Percentiles rank a stretch among this genome's conserved stretches.
phyloP scores from a whole-genome alignment of 1,140 invertebrate species.

The Phymorhynchus buccinoides region DNA sequence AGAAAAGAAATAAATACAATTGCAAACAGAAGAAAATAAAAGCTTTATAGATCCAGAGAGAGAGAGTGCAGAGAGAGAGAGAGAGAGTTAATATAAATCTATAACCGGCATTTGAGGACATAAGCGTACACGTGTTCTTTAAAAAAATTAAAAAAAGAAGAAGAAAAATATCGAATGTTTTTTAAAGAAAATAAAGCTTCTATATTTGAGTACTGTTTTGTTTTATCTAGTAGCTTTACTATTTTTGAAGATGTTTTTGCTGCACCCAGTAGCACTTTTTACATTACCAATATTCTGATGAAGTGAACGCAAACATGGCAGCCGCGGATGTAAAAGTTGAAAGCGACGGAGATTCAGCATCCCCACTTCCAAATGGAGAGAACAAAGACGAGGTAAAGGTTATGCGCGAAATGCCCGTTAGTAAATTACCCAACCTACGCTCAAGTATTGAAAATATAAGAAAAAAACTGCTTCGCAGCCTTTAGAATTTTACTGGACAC shows the following conservation, averaged over 20 bases:
- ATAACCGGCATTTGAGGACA: no score
- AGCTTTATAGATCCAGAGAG: no score
- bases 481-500: background rate
- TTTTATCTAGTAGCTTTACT: no score
- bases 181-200: background rate
- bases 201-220: no score
- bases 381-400: conserved; percentile 1
- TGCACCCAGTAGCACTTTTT: background rate
- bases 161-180: background rate
- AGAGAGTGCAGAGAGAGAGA: no score
- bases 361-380: conserved; percentile 25
- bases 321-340: conserved; percentile 26
- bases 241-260: background rate
- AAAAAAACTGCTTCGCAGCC: background rate
- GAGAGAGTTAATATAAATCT: no score
- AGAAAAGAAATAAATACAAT: no score
- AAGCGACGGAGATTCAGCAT: background rate
- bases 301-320: conserved; percentile 15
- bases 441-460: background rate
- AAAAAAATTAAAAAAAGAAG: background rate
- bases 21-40: no score
- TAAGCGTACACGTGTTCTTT: background rate
- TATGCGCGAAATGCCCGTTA: background rate
- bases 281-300: background rate
- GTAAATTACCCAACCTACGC: background rate